phyloP scores from a whole-genome alignment of 2,888 invertebrate species.

The Pteria penguin region DNA sequence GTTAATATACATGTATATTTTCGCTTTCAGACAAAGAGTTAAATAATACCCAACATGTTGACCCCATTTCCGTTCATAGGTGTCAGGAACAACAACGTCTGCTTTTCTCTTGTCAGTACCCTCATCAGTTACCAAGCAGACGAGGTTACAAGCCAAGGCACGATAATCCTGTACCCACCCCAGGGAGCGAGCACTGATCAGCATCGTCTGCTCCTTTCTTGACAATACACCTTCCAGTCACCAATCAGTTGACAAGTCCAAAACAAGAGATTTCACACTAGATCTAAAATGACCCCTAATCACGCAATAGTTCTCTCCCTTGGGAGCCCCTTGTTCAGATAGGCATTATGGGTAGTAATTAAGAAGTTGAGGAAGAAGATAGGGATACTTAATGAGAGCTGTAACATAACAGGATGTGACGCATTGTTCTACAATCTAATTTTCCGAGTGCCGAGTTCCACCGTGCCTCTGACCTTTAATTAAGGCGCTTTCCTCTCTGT shows the following conservation, averaged over 20 bases:
- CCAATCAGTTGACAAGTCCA: not conserved
- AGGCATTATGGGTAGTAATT: not conserved
- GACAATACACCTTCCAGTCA: not conserved
- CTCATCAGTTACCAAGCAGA: no score
- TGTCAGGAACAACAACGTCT: no score
- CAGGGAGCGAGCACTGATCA: no score
- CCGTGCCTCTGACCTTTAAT: not conserved
- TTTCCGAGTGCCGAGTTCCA: conserved; percentile 5
- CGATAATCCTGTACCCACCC: no score
- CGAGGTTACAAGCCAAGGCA: no score
- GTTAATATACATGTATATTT: no score
- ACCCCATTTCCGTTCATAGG: no score
- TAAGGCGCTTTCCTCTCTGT: not conserved
- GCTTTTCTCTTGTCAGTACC: no score
- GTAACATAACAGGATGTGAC: conserved; percentile 25
- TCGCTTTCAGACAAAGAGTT: no score
- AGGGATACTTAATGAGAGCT: conserved; percentile 7
- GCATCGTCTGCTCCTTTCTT: no score
- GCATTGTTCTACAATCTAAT: conserved; percentile 27
- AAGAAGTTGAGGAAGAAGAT: conserved; percentile 18
- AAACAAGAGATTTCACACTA: not conserved
- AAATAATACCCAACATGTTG: no score
- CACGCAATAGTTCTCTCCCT: not conserved
- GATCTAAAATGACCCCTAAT: not conserved
- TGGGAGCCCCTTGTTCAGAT: not conserved